Evolutionary conservation across 1,140 invertebrate genomes (phyloP).

Genomic region (Formica selysi): DNA sequence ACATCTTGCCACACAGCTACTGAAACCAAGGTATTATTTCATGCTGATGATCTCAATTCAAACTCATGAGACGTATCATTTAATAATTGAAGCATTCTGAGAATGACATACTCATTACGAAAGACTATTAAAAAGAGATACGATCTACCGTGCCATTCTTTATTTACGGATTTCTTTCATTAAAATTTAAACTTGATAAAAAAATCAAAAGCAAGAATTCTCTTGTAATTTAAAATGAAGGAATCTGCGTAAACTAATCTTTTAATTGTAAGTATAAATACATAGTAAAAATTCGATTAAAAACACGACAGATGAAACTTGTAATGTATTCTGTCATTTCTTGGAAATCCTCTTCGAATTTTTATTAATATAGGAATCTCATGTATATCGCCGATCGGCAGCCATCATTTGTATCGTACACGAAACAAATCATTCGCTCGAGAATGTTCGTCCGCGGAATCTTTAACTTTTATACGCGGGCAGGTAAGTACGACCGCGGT

Average conservation of each 20-base stretch:
- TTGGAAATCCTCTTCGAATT: too few species aligned
- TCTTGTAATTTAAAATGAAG: neutral
- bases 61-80: neutral
- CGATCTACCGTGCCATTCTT: neutral
- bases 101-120: neutral
- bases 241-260: neutral
- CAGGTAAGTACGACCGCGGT: conserved; percentile 60
- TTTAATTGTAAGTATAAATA: neutral
- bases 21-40: conserved; percentile 7
- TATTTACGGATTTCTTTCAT: neutral
- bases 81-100: neutral
- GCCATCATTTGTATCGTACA: conserved; percentile 3
- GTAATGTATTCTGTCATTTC: neutral
- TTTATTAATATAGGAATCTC: neutral
- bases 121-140: too few species aligned
- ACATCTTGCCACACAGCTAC: neutral
- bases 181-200: neutral
- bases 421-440: conserved; percentile 20
- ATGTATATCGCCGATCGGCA: conserved; percentile 16
- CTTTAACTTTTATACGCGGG: conserved; percentile 68
- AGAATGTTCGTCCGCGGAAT: conserved; percentile 18
- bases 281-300: neutral
- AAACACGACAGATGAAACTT: neutral
- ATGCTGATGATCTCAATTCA: conserved; percentile 1
- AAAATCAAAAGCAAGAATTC: too few species aligned